A percentile compares a stretch with the other conserved stretches of the same genome.
Evolutionary conservation across 2,797 vertebrate species (phyloP).

Genomic region (Rhinichthys osculus): DNA sequence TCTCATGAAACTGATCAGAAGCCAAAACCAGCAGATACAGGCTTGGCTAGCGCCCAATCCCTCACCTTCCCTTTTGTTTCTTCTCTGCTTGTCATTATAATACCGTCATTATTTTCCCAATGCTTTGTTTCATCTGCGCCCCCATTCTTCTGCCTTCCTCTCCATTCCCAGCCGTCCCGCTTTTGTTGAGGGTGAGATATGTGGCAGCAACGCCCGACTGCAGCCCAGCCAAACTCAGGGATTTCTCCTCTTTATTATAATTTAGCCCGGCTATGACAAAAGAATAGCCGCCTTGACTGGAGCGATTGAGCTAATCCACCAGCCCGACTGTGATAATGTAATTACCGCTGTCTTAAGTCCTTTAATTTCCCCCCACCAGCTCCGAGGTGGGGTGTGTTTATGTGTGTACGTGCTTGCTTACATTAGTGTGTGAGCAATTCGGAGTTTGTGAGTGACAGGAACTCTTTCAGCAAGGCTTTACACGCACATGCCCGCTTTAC

Average conservation of each 20-base stretch:
- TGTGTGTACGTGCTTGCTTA: conserved; percentile 53
- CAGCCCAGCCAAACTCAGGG: conserved; percentile 87
- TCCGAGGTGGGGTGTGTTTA: conserved; percentile 77
- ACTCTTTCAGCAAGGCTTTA: conserved; percentile 82
- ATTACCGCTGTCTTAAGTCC: conserved; percentile 99
- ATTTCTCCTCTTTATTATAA: conserved; percentile 83
- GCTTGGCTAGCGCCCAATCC: conserved; percentile 70
- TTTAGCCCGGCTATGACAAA: conserved; percentile 86
- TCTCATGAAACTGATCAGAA: conserved; percentile 69
- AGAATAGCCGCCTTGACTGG: conserved; percentile 96
- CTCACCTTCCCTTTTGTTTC: conserved; percentile 81
- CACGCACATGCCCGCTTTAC: conserved; percentile 83
- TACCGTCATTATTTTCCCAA: conserved; percentile 93
- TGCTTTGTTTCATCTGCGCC: conserved; percentile 86
- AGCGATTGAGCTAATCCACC: conserved; percentile 99
- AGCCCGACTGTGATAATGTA: conserved; percentile 98
- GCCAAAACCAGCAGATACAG: conserved; percentile 59
- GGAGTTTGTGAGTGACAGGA: conserved; percentile 70
- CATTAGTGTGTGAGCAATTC: conserved; percentile 38
- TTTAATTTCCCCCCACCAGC: conserved; percentile 93
- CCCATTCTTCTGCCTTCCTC: conserved; percentile 70
- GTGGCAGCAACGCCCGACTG: conserved; percentile 86
- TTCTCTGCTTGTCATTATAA: conserved; percentile 79
- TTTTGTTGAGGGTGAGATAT: conserved; percentile 95
- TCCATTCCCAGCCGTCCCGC: conserved; percentile 83